phyloP scores from a whole-genome alignment of 2,888 invertebrate species.

The Nephrotoma flavescens region DNA sequence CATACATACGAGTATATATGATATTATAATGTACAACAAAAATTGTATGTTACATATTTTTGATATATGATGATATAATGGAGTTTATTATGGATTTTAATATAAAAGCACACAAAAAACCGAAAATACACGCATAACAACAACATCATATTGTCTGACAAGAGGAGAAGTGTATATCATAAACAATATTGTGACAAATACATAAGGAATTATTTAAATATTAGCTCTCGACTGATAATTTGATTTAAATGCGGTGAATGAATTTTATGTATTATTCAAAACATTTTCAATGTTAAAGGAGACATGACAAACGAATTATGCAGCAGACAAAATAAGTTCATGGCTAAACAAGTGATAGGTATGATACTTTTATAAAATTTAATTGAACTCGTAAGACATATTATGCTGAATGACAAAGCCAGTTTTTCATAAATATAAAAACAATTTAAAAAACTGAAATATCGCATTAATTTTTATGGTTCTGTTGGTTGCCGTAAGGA shows the following conservation, averaged over 20 bases:
- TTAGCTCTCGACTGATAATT: background rate
- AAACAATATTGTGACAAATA: background rate
- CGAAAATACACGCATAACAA: background rate
- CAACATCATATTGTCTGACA: background rate
- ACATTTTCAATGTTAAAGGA: background rate
- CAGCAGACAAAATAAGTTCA: background rate
- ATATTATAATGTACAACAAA: background rate
- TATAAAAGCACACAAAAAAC: background rate
- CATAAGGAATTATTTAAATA: background rate
- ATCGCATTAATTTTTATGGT: too few species aligned
- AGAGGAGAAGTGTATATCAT: background rate
- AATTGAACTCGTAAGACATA: background rate
- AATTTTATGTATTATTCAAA: background rate
- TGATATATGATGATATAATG: background rate
- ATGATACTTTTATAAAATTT: background rate
- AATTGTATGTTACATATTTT: background rate
- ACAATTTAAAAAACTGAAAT: background rate
- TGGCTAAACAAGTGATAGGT: background rate
- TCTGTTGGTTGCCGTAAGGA: too few species aligned
- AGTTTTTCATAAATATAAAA: background rate
- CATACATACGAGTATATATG: background rate
- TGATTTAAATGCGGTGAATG: background rate
- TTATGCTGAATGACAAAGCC: background rate
- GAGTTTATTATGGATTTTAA: background rate
- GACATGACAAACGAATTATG: background rate